Evolutionary conservation across 2,113 vertebrate genomes (phyloP).

Genomic region (Camelus dromedarius): DNA sequence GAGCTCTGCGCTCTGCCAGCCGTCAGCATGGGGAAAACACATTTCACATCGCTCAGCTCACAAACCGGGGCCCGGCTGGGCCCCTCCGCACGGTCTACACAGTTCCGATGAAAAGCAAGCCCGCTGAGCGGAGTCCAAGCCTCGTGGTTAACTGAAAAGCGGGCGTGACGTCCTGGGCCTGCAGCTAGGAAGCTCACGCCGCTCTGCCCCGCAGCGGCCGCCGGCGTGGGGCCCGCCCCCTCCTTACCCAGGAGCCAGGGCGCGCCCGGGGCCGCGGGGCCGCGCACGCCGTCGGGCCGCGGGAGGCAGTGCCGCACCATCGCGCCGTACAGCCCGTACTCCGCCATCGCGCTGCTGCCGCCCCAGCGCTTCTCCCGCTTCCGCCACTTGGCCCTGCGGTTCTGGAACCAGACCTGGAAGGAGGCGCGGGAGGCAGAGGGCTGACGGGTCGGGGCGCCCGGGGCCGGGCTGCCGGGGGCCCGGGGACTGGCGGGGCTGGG

Average conservation of each 20-base stretch:
- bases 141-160: not conserved
- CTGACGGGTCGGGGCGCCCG: not conserved
- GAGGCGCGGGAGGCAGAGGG: conserved; percentile 13
- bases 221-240: not conserved
- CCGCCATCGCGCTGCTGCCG: conserved; percentile 97
- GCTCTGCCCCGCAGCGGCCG: not conserved
- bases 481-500: not conserved
- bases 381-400: conserved; percentile 97
- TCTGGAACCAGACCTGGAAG: conserved; percentile 98
- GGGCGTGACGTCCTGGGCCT: not conserved
- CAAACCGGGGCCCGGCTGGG: not conserved
- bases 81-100: not conserved
- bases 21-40: not conserved
- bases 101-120: not conserved
- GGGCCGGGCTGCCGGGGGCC: no score
- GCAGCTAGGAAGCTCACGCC: not conserved
- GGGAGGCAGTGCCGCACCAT: conserved; percentile 99
- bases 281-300: conserved; percentile 94
- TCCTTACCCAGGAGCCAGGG: conserved; percentile 97
- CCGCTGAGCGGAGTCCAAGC: not conserved
- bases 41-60: not conserved
- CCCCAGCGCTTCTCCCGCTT: conserved; percentile 98
- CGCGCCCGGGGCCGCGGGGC: conserved; percentile 87
- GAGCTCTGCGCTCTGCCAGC: not conserved
- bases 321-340: conserved; percentile 97